These are phyloP conservation scores for Heliothis subflexa DNA, from an alignment of 1,140 invertebrate genomes.

Conservation along the genomic window DNA sequence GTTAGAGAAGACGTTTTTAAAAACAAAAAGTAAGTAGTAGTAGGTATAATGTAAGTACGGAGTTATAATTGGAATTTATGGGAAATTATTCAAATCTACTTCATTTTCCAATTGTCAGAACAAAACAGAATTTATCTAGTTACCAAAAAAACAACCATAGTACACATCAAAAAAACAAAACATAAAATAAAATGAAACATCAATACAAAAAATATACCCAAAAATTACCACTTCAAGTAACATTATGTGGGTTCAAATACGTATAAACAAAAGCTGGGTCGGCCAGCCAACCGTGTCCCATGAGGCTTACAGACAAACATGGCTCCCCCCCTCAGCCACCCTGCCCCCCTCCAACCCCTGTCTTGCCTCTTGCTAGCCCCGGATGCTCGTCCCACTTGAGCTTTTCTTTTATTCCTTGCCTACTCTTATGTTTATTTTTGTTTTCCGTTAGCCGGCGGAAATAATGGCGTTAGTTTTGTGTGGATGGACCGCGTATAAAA, in stretches of 20 bases:
- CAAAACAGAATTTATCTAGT: not conserved
- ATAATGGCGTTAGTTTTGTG: conserved; percentile 73
- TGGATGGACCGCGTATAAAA: conserved; percentile 56
- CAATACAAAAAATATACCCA: conserved; percentile 8
- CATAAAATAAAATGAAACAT: not conserved
- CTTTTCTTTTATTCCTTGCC: conserved; percentile 82
- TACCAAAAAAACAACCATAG: not conserved
- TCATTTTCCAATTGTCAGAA: no score
- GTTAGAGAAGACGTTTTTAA: conserved; percentile 14
- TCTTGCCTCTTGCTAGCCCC: conserved; percentile 66
- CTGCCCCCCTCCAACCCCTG: conserved; percentile 45
- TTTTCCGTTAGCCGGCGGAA: conserved; percentile 83
- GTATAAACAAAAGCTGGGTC: conserved; percentile 77
- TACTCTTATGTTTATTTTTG: conserved; percentile 84
- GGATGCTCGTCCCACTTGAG: conserved; percentile 81
- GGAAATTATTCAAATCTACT: no score
- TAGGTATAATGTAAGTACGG: not conserved
- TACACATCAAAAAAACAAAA: not conserved
- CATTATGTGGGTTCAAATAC: conserved; percentile 68
- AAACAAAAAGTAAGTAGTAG: no score
- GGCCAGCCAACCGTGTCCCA: conserved; percentile 62
- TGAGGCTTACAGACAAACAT: conserved; percentile 45
- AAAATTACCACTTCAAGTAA: conserved; percentile 50
- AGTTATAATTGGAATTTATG: no score
- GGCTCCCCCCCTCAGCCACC: conserved; percentile 45